Conservation (phyloP, 1,140 invertebrate species). For the Zaprionus vittiger region DNA sequence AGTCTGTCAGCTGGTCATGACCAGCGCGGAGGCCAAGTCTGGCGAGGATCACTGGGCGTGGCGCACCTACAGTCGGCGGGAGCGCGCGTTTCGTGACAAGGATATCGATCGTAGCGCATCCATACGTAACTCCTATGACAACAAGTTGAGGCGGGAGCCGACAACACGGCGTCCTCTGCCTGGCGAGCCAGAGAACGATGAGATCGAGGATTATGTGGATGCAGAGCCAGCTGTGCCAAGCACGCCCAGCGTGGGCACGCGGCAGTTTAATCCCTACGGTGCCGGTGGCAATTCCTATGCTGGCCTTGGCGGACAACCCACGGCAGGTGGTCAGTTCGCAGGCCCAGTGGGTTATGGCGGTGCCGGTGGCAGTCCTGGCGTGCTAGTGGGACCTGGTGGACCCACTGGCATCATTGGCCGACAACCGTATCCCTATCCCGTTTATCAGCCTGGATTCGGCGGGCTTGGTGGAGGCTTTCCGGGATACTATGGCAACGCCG, state of each 20-base stretch:
- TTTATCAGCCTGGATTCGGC: constrained; percentile 57
- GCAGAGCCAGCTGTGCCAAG: constrained; percentile 43
- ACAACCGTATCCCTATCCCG: constrained; percentile 49
- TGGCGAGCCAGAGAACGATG: constrained; percentile 72
- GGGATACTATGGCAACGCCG: constrained; percentile 33
- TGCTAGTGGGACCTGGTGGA: constrained; percentile 87
- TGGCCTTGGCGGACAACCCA: constrained; percentile 36
- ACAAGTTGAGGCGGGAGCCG: constrained; percentile 65
- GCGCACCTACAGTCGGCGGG: constrained; percentile 47
- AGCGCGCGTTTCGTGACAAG: constrained; percentile 64
- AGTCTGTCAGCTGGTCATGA: constrained; percentile 42
- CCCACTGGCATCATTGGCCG: constrained; percentile 85
- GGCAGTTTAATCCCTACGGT: constrained; percentile 69
- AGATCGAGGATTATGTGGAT: constrained; percentile 78
- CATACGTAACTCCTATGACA: constrained; percentile 52
- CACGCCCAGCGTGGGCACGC: constrained; percentile 61
- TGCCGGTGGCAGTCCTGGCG: constrained; percentile 70
- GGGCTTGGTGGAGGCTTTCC: constrained; percentile 53
- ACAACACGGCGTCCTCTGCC: constrained; percentile 71
- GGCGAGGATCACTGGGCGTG: constrained; percentile 66
- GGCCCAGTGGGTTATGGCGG: constrained; percentile 47
- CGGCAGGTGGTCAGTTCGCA: constrained; percentile 57
- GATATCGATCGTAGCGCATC: constrained; percentile 46
- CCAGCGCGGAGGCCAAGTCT: constrained; percentile 28
- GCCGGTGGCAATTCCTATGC: constrained; percentile 4